Evolutionary conservation across 1,140 invertebrate species (phyloP).

Genomic region (Camponotus floridanus): DNA sequence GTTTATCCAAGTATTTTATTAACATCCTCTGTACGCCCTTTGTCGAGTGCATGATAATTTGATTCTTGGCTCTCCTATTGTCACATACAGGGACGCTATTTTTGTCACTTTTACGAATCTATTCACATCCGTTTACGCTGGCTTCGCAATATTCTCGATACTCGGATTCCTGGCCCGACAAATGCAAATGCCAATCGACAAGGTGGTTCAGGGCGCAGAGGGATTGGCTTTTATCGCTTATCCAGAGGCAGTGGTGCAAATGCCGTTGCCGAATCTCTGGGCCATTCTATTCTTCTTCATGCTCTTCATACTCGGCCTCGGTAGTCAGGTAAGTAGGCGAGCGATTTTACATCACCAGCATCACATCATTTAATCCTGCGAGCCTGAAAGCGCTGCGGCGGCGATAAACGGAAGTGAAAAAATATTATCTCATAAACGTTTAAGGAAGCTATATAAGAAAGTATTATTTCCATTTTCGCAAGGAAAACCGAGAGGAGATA

Average conservation of each 20-base stretch:
- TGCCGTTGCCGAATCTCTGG: constrained; percentile 93
- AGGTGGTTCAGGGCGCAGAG: constrained; percentile 89
- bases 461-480: constrained; percentile 33
- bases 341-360: background rate
- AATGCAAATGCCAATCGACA: constrained; percentile 88
- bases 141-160: constrained; percentile 93
- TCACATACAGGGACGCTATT: constrained; percentile 87
- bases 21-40: background rate
- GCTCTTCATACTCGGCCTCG: constrained; percentile 92
- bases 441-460: background rate
- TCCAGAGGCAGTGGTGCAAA: constrained; percentile 92
- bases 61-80: constrained; percentile 63
- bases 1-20: background rate
- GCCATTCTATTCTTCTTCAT: constrained; percentile 94
- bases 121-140: constrained; percentile 91
- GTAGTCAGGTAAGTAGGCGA: constrained; percentile 87
- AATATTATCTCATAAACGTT: constrained; percentile 21
- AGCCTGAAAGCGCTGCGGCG: too few species aligned
- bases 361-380: background rate
- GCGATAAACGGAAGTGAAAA: background rate
- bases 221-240: constrained; percentile 94
- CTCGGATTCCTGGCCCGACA: constrained; percentile 91
- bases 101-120: constrained; percentile 91
- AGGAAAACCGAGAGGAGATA: background rate
- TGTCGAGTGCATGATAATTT: background rate